phyloP scores from a whole-genome alignment of 2,113 vertebrate genomes.

The Carassius carassius region DNA sequence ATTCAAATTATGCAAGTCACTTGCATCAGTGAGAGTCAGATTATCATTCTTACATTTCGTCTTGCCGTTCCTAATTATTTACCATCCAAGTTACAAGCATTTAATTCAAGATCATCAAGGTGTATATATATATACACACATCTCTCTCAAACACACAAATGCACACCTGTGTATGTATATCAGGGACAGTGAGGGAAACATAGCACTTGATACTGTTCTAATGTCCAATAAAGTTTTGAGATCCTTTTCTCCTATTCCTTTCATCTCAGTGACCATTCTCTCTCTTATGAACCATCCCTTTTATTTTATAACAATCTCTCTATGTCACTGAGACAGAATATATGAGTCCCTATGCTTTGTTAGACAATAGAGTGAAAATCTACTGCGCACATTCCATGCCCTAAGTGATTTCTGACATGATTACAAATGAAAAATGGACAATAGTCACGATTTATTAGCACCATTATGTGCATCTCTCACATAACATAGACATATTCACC shows the following conservation, averaged over 20 bases:
- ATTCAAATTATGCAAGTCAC: too few species aligned
- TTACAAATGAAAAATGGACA: conserved; percentile 20
- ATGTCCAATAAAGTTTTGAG: not conserved
- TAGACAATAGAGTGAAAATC: conserved; percentile 25
- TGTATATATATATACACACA: not conserved
- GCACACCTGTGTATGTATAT: not conserved
- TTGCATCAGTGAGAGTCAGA: not conserved
- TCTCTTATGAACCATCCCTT: not conserved
- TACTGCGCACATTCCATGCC: conserved; percentile 29
- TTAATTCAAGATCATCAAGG: not conserved
- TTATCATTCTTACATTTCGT: not conserved
- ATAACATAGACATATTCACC: conserved; percentile 21
- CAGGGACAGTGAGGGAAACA: not conserved
- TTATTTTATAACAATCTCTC: conserved; percentile 18
- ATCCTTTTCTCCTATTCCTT: not conserved
- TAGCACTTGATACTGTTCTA: not conserved
- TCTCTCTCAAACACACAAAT: not conserved
- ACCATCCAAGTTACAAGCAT: not conserved
- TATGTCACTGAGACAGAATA: not conserved
- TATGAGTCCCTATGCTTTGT: not conserved
- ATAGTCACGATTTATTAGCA: conserved; percentile 44
- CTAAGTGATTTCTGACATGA: conserved; percentile 19
- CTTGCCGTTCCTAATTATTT: not conserved
- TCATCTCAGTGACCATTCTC: not conserved
- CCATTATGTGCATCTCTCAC: conserved; percentile 21